Base-by-base conservation (phyloP, 2,888 invertebrate genomes). In the Mythimna lalbum region DNA sequence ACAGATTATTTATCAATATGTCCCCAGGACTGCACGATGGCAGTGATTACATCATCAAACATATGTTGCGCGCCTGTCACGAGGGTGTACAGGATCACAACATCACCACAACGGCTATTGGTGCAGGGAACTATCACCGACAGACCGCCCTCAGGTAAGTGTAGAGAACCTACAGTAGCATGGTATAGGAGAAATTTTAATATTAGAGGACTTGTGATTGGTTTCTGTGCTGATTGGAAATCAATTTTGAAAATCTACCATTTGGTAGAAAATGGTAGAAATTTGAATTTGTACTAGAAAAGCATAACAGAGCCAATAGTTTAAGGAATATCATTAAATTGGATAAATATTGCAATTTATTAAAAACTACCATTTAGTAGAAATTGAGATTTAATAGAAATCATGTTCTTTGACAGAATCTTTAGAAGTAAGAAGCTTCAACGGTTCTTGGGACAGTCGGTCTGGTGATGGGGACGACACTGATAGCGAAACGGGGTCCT, bases 21-120 rank as follows among this genome's bases (percentile, higher is more conserved):
- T 59, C 0, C 94, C 61, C 93, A 98, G 97, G 97, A 98, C 86
- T 98, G 98, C 91, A 97, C 97, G 50, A 97, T 98, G 92, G 97
- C 98, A 85, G 98, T 99, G 63, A 97, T 98, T 73, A 98, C 98
- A 2, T 98, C 98, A 83, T 98, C 98, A 75, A 98, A 98, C 89
- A 98, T 98, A 78, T 97, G 97, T 90, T 97, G 97, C 63, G 96
- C 98, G 66, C 98, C 98, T 0, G 97, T 97, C 33, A 98, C 98
- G 85, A 97, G 97, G 87, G 98, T 98, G 64, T 98, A 97, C 91
- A 96, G 97, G 85, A 94, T 98, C 78, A 93, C 96, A 10, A 97
- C 98, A 98, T 97, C 67, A 97, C 98, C 99, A 53, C 98, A 99
- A 14, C 97, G 98, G 50, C 98, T 99, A 92, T 72, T 80, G 9